Evolutionary conservation across 37 sponge, comb jelly and placozoan genomes (phyloP).

Genomic region (Petrosia ficiformis): DNA sequence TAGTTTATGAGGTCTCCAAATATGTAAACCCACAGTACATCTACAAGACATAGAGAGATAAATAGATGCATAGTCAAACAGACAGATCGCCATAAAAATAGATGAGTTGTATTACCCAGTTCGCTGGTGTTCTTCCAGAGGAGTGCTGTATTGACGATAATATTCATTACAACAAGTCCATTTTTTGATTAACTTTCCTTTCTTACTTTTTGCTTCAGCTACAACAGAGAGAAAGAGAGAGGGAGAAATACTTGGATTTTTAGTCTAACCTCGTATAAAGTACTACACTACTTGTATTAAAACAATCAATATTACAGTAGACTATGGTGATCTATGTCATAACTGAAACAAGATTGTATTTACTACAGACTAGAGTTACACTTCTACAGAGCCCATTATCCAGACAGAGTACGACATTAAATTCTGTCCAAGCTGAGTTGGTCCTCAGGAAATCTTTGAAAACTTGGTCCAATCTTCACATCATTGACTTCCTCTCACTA

Average conservation of each 20-base stretch:
- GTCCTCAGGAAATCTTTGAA: no score
- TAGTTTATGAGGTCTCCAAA: neutral
- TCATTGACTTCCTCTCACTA: no score
- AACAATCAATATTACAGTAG: neutral
- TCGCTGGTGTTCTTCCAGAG: neutral
- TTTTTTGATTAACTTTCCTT: neutral
- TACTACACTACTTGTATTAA: neutral
- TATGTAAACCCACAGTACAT: neutral
- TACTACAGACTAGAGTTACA: no score
- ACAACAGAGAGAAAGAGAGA: no score
- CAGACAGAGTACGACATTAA: no score
- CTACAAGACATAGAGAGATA: neutral
- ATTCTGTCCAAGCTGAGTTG: no score
- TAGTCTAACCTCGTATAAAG: no score
- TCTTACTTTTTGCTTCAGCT: no score
- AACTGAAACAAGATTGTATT: no score
- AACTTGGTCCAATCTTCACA: no score
- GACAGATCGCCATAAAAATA: neutral
- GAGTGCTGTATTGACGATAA: neutral
- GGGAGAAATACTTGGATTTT: no score
- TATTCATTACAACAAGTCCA: neutral
- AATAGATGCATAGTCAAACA: neutral
- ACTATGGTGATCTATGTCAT: neutral
- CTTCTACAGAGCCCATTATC: no score
- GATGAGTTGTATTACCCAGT: neutral